Conservation (phyloP, 1,140 invertebrate genomes). For the Pomacea maculata region DNA sequence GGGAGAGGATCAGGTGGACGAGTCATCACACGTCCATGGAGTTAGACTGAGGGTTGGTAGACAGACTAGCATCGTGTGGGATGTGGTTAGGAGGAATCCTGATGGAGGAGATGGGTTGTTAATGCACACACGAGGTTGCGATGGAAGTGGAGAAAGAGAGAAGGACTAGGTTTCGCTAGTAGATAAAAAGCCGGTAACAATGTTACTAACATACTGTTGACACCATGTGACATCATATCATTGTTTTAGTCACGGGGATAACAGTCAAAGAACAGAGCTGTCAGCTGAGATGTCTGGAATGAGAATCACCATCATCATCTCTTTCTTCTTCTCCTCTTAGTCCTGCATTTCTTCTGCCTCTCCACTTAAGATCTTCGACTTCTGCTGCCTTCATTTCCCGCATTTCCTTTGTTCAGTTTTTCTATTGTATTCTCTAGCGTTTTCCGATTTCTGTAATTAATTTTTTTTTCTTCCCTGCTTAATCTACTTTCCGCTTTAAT, state of each 20-base stretch:
- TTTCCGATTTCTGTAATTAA: too few relatives aligned
- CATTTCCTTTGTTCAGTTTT: slow-evolving; percentile 3
- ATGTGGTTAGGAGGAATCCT: too few relatives aligned
- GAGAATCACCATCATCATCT: neutral
- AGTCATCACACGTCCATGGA: neutral
- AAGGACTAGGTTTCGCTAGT: neutral
- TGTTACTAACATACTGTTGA: neutral
- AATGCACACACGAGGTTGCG: too few relatives aligned
- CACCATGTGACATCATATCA: too few relatives aligned
- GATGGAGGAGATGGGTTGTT: too few relatives aligned
- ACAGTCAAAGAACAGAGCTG: neutral
- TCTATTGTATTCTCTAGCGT: neutral
- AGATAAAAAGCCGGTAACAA: neutral
- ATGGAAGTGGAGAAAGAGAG: too few relatives aligned
- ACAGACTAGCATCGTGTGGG: too few relatives aligned
- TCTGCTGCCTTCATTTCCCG: neutral
- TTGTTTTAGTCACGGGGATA: too few relatives aligned
- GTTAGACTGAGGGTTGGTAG: neutral
- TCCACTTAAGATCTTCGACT: slow-evolving; percentile 2
- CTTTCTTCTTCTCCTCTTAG: slow-evolving; percentile 4
- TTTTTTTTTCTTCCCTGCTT: too few relatives aligned
- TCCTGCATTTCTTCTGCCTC: slow-evolving; percentile 17
- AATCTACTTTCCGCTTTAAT: too few relatives aligned
- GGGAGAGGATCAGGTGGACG: neutral
- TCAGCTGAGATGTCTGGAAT: neutral